Percentiles rank a stretch among this genome's conserved stretches.
phyloP scores from a whole-genome alignment of 2,888 invertebrate species.

The Tetanocera ferruginea region DNA sequence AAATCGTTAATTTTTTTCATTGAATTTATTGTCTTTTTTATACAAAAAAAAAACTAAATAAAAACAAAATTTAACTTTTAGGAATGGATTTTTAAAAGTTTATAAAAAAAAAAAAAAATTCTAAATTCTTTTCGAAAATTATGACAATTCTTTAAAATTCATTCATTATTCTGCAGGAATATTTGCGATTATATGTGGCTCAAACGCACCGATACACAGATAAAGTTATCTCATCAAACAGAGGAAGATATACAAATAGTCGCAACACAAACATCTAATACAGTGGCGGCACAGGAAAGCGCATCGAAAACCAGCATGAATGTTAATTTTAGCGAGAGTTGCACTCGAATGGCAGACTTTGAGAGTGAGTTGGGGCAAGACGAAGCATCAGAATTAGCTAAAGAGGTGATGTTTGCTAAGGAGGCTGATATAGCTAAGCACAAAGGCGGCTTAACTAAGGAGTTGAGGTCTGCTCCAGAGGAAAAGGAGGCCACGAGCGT shows the following conservation, averaged over 20 bases:
- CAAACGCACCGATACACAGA: not conserved
- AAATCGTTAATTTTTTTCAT: too few species aligned
- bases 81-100: too few species aligned
- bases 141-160: slow-evolving; percentile 1
- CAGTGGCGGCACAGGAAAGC: not conserved
- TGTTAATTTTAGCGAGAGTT: not conserved
- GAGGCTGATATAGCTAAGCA: too few species aligned
- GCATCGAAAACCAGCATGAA: not conserved
- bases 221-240: not conserved
- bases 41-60: too few species aligned
- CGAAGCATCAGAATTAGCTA: too few species aligned
- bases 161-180: not conserved
- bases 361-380: not conserved
- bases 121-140: not conserved
- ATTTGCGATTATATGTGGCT: not conserved
- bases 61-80: too few species aligned
- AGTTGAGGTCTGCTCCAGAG: too few species aligned
- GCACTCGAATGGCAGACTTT: not conserved
- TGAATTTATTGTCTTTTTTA: too few species aligned
- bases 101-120: not conserved
- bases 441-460: too few species aligned
- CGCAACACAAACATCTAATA: not conserved
- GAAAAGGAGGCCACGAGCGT: too few species aligned
- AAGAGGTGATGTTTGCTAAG: too few species aligned
- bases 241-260: not conserved